Evolutionary conservation across 2,797 vertebrate species (phyloP).

Genomic region (Enteromius trimaculatus): DNA sequence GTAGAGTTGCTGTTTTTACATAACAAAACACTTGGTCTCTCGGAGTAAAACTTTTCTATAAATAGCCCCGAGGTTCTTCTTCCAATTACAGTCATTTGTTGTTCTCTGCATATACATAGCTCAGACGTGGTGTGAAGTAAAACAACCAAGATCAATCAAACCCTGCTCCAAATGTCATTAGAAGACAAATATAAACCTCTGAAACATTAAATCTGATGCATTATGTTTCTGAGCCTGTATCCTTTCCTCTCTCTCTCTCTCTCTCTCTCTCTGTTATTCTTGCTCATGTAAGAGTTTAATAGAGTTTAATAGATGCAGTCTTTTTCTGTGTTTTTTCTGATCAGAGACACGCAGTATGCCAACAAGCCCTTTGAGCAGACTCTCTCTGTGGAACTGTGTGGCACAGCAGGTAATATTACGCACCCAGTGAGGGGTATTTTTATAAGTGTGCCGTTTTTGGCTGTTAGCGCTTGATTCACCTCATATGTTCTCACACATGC

Average conservation of each 20-base stretch:
- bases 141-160: conserved; percentile 18
- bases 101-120: conserved; percentile 9
- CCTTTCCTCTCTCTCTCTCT: neutral
- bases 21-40: conserved; percentile 33
- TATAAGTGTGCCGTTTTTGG: conserved; percentile 14
- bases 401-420: conserved; percentile 92
- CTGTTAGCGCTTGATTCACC: conserved; percentile 9
- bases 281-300: conserved; percentile 13
- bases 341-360: conserved; percentile 84
- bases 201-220: conserved; percentile 26
- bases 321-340: conserved; percentile 53
- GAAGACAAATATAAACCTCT: conserved; percentile 18
- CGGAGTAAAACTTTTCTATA: conserved; percentile 43
- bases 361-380: conserved; percentile 90
- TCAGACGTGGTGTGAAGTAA: conserved; percentile 23
- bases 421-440: conserved; percentile 19
- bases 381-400: conserved; percentile 92
- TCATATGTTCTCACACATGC: conserved; percentile 34
- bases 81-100: conserved; percentile 53
- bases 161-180: conserved; percentile 1
- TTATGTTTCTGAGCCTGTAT: neutral
- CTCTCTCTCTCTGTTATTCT: neutral
- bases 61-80: conserved; percentile 42
- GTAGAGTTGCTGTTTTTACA: conserved; percentile 42
- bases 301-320: conserved; percentile 28